Conservation (phyloP, 2,888 invertebrate genomes). For the Leptarthrus brevirostris region DNA sequence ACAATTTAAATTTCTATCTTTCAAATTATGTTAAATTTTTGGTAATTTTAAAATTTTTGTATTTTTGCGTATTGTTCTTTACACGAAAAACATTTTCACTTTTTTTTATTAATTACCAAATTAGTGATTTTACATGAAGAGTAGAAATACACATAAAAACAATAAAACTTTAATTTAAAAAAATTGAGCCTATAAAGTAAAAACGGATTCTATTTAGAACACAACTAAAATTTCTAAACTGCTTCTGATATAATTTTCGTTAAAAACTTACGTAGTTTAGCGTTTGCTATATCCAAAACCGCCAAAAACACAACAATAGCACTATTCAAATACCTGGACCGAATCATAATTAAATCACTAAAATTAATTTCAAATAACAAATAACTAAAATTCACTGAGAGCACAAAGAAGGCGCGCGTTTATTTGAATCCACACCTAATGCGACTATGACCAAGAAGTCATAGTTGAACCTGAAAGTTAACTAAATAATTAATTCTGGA, state of each 20-base stretch:
- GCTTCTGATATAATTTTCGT: no score
- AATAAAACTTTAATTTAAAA: no score
- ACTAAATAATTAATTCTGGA: background rate
- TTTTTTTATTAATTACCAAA: no score
- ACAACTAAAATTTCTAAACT: no score
- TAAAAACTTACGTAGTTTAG: constrained; percentile 29
- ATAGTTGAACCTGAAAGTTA: constrained; percentile 1
- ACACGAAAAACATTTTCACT: no score
- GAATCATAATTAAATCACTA: background rate
- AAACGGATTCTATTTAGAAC: background rate
- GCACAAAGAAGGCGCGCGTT: background rate
- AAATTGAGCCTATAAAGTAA: no score
- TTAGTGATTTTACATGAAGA: no score
- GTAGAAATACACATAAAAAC: no score
- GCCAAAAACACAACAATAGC: background rate
- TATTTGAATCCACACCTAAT: constrained; percentile 2
- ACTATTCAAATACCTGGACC: background rate
- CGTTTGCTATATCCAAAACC: background rate
- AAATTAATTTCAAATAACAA: background rate
- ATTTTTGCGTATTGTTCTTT: no score
- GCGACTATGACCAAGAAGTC: background rate
- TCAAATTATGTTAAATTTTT: no score
- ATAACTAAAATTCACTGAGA: background rate
- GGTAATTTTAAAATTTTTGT: no score
- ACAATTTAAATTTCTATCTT: no score